Base-by-base conservation (phyloP, 2,888 invertebrate species). In the Euplexia lucipara region DNA sequence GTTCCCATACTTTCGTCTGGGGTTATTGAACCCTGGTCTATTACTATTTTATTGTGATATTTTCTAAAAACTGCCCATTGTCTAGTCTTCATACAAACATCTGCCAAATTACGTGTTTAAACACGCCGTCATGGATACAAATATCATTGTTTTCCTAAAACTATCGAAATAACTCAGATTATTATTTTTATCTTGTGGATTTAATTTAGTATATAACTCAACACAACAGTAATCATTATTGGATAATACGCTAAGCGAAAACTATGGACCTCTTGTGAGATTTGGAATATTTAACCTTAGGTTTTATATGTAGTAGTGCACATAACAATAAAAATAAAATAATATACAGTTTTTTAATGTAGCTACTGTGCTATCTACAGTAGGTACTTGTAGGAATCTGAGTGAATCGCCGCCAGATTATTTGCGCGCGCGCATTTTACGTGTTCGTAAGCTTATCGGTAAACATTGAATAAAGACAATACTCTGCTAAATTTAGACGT, bases 401-500 rank as follows among this genome's bases (percentile, higher is more conserved):
- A 8, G 7, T 56, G 14, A 39, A 10, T 10, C n/a, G 12, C 37
- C 12, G 41, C 5, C 22, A 26, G 39, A 35, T 35, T 16, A 9
- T 51, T 52, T 64, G 34, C 35, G 20, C 61, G 61, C 48, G 35
- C 35, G 26, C 45, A 5, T 9, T 12, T 18, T 39, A 35, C 39
- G 65, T 58, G 65, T 16, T 30, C 14, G 6, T 47, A 8, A 8
- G 35, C 26, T 47, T 58, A 70, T 57, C 70, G 16, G 10, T 34
- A 47, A 67, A 44, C 35, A 44, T 26, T 16, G 5, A 41, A 26
- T 52, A 8, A 20, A 64, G 67, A 67, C 68, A 67, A 42, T 64
- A 20, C 20, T 22, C 52, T 9, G 16, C 22, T 34, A 34, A 51
- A 41, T n/a, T 22, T 34, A 20, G 20, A 34, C n/a, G n/a, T n/a